phyloP scores from a whole-genome alignment of 2,797 vertebrate genomes.

The Lemur catta region DNA sequence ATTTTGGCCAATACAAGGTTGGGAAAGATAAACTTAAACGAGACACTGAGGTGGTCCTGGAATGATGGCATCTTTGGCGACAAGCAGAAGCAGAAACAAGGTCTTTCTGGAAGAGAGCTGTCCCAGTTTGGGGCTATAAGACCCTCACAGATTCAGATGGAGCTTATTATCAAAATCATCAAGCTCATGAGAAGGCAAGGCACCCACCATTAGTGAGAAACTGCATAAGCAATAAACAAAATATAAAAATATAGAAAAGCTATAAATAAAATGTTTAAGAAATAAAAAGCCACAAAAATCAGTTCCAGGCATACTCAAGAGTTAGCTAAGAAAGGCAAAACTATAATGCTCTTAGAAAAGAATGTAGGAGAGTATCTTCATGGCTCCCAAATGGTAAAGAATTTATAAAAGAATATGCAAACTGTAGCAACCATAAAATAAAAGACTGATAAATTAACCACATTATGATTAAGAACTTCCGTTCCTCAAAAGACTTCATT shows the following conservation, averaged over 20 bases:
- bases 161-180: neutral
- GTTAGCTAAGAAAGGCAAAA: neutral
- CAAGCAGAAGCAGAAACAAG: neutral
- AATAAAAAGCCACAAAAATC: neutral
- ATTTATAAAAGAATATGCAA: neutral
- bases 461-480: neutral
- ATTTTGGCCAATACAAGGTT: neutral
- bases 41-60: neutral
- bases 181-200: neutral
- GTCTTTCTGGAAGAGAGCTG: neutral
- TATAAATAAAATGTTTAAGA: neutral
- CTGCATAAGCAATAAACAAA: neutral
- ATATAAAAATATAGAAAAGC: neutral
- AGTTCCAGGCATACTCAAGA: neutral
- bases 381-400: neutral
- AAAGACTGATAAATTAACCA: neutral
- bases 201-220: neutral
- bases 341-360: neutral
- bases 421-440: neutral
- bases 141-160: neutral
- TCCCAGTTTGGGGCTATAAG: neutral
- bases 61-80: neutral
- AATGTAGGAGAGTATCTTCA: neutral
- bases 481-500: neutral
- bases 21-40: neutral